Conservation (phyloP, 2,888 invertebrate genomes). For the Pseudococcus jackbeardsleyi region DNA sequence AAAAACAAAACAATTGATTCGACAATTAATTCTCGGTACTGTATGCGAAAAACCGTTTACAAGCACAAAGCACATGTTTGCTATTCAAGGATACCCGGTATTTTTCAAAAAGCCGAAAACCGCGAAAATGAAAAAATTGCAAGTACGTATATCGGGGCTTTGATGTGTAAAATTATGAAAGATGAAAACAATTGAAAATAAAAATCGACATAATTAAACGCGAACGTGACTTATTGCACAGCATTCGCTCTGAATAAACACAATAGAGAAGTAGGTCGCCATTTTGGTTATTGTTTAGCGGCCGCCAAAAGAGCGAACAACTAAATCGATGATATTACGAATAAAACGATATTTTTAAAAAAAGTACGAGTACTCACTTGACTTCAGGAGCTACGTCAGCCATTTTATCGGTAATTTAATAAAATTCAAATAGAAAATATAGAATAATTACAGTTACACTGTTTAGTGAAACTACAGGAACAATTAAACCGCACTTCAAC, state of each 20-base stretch:
- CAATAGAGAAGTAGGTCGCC: constrained; percentile 58
- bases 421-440: neutral
- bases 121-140: constrained; percentile 29
- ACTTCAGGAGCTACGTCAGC: constrained; percentile 61
- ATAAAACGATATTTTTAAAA: neutral
- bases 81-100: constrained; percentile 16
- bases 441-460: constrained; percentile 10
- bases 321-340: neutral
- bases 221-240: constrained; percentile 15
- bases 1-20: constrained; percentile 36
- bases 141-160: neutral
- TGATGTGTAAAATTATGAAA: neutral
- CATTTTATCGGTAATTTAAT: constrained; percentile 59
- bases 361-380: constrained; percentile 49
- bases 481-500: constrained; percentile 17
- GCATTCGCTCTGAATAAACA: neutral
- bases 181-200: neutral
- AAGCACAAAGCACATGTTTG: constrained; percentile 54
- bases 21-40: constrained; percentile 40
- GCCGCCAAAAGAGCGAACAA: constrained; percentile 61
- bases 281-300: constrained; percentile 61
- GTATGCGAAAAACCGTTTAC: constrained; percentile 52
- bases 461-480: constrained; percentile 16
- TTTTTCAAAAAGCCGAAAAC: constrained; percentile 7
- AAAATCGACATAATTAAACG: neutral